Percentiles rank a stretch among this genome's conserved stretches.
phyloP scores from a whole-genome alignment of 2,888 invertebrate species.

The Amphimallon solstitiale region DNA sequence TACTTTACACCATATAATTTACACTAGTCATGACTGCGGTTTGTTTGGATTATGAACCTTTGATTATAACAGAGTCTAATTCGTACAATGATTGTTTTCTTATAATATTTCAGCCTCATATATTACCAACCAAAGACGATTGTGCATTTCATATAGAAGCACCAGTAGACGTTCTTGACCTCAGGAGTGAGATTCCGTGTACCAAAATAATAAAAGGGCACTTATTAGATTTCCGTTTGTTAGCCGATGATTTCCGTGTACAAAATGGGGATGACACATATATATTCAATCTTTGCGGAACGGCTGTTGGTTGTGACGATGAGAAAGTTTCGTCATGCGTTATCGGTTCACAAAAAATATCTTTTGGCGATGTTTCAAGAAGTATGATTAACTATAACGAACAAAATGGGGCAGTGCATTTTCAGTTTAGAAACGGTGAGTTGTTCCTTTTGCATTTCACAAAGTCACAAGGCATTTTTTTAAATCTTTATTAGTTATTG shows the following conservation, averaged over 20 bases:
- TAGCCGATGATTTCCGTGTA: background rate
- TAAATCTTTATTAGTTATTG: too few species aligned
- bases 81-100: too few species aligned
- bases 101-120: background rate
- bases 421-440: background rate
- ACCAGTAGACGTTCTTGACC: too few species aligned
- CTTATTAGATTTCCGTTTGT: slow-evolving; percentile 17
- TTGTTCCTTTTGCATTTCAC: too few species aligned
- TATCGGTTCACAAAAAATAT: background rate
- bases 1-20: too few species aligned
- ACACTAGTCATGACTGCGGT: background rate
- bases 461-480: too few species aligned
- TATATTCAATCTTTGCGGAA: slow-evolving; percentile 11
- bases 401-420: background rate
- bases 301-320: slow-evolving; percentile 4
- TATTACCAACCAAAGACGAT: background rate
- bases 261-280: background rate
- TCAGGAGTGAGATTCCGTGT: background rate
- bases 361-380: background rate
- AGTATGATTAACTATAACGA: slow-evolving; percentile 5
- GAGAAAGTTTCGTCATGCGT: background rate
- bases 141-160: slow-evolving; percentile 7
- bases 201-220: slow-evolving; percentile 2
- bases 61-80: too few species aligned
- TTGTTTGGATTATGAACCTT: background rate